Evolutionary conservation across 92 coral and sea anemone species (phyloP), one percentile per base, ranked within the genome.

Genomic region (Blastomussa wellsi): DNA sequence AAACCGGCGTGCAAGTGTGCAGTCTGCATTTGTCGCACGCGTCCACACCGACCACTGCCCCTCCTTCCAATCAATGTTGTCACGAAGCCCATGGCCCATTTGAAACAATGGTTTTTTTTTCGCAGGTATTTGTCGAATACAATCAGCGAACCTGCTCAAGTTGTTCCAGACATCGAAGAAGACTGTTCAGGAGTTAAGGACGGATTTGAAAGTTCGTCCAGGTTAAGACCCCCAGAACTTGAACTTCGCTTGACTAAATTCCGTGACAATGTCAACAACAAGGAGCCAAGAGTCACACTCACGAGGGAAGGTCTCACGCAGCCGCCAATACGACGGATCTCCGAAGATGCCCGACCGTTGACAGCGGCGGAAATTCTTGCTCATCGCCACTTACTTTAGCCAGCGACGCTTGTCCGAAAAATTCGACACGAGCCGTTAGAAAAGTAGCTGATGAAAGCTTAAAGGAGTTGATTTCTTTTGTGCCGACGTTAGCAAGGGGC

Each of bases 341-440:
- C 93, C 28, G 91, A 92, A 79, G 98, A 96, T 79, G 99, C 99
- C 41, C 85, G 98, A 48, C 95, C 96, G 32, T 72, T 97, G 83
- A 92, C 98, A 20, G 97, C 99, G 19, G 93, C 95, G 11, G 99
- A 97, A 85, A 88, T 97, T 68, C 87, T 97, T 20, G 94, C 97
- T 26, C 91, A 97, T 79, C 92, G 99, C 28, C 99, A 97, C 77
- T 85, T 97, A 59, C 90, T 97, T 52, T 94, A 88, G 87, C 76
- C 51, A 39, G 28, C n/a, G 70, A n/a, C 2, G 28, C 28, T 36
- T 82, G 36, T 52, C 86, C 79, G 29, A 57, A 41, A n/a, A 59
- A 82, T 71, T 71, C 41, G 16, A 36, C n/a, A 82, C 39, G 70
- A 65, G 38, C 11, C 35, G 32, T 62, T 59, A 20, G 20, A 24